Evolutionary conservation across 2,113 vertebrate species (phyloP).

Genomic region (Bubo blakistoni): DNA sequence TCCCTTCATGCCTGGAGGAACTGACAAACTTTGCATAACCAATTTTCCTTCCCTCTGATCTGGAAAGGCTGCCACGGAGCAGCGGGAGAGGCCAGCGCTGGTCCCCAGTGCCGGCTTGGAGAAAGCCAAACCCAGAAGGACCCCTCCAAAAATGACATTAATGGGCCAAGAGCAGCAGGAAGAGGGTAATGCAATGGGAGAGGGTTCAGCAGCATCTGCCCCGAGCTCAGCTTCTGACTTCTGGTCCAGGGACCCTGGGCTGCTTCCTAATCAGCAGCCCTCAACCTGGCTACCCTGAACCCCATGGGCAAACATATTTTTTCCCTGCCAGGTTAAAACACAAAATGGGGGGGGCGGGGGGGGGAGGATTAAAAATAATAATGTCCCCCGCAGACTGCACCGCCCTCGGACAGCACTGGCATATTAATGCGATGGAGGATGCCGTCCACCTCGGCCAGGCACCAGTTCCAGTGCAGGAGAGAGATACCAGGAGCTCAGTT

Average conservation of each 20-base stretch:
- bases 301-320: fast-evolving
- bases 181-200: not conserved
- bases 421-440: slow-evolving; percentile 13
- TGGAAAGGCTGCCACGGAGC: not conserved
- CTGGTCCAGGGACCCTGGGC: not conserved
- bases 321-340: not conserved
- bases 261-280: not conserved
- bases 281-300: not conserved
- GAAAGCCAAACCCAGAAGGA: not conserved
- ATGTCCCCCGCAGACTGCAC: not conserved
- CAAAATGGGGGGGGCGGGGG: not conserved
- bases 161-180: not conserved
- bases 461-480: slow-evolving; percentile 6
- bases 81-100: not conserved
- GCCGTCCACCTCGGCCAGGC: slow-evolving; percentile 10
- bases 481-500: slow-evolving; percentile 66
- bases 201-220: not conserved
- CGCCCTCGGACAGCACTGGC: not conserved
- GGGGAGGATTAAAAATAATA: not conserved
- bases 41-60: slow-evolving; percentile 14
- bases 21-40: slow-evolving; percentile 19
- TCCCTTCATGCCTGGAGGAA: slow-evolving; percentile 18
- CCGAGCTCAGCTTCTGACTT: not conserved
- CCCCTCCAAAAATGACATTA: not conserved
- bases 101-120: not conserved